Base-by-base conservation (phyloP, 1,140 invertebrate genomes). In the Anthonomus grandis region DNA sequence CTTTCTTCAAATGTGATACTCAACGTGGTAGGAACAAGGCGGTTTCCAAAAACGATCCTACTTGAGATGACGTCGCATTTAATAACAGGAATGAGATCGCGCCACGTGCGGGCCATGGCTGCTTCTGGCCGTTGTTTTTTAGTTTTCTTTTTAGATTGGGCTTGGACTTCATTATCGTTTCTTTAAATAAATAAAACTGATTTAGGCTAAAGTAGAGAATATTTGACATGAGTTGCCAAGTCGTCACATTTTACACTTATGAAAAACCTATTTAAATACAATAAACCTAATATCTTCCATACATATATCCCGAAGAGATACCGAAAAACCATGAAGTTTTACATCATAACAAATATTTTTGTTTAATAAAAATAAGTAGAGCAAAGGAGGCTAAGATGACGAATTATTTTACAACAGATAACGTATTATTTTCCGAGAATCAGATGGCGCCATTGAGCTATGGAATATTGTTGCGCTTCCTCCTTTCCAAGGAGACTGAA, bases 71-170 rank as follows among this genome's bases (percentile, higher is more conserved):
- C 84, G 70, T 98, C 94, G 37, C 96, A 79, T 79, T 97, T 98
- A 51, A 97, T 97, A 21, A 97, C 92, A 41, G 96, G 96, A 69
- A 98, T 93, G 41, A 99, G 80, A 79, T 97, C 93, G 64, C 95
- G 81, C 93, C 96, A 97, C 2, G 91, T 93, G 63, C 88, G 81
- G 0, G 87, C 87, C 74, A 88, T 86, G 24, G 86, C 86, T 3
- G 85, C 83, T 66, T 87, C 86, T 1, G 86, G 84, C 52, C 85
- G 77, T 47, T 86, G 84, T 10, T 85, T 82, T 45, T 79, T 81
- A 60, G 82, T 80, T 38, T 80, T 54, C 19, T 63, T 66, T 25
- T 62, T 61, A 15, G 44, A 42, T n/a, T 54, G 48, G 38, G 31
- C 57, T 38, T 66, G 50, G 13, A 37, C 15, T 48, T 57, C 63